Evolutionary conservation across 2,113 vertebrate genomes (phyloP).

Genomic region (Prunella fulvescens): DNA sequence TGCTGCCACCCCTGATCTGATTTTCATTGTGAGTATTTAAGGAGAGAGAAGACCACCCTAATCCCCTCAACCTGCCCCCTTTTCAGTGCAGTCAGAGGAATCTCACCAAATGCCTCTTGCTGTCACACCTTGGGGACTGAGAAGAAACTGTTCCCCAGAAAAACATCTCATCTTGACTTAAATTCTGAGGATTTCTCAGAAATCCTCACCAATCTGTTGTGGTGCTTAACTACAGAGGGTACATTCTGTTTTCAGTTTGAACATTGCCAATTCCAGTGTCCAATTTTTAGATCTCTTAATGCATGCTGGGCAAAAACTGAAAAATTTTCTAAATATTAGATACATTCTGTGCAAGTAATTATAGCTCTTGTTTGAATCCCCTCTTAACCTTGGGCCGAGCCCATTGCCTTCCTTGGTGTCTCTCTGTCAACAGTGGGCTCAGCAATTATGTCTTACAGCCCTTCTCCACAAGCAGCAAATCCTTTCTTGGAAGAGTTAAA

Average conservation of each 20-base stretch:
- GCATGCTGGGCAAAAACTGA: background rate
- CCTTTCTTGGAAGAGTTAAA: background rate
- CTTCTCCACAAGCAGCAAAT: background rate
- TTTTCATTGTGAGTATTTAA: background rate
- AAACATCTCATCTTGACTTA: background rate
- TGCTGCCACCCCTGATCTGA: background rate
- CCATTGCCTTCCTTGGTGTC: background rate
- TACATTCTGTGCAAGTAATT: background rate
- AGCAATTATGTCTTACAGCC: accelerated
- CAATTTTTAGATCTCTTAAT: background rate
- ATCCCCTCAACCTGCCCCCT: background rate
- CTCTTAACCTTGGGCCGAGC: background rate
- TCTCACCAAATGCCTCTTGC: background rate
- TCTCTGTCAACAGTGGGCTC: background rate
- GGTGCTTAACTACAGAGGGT: background rate
- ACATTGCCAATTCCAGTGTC: background rate
- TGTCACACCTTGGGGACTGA: background rate
- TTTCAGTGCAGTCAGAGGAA: background rate
- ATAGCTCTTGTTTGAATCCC: background rate
- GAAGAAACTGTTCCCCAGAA: background rate
- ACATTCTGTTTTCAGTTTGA: background rate
- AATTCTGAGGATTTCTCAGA: background rate
- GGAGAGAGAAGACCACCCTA: background rate
- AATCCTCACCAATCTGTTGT: background rate
- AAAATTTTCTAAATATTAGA: background rate